Evolutionary conservation across 2,113 vertebrate genomes (phyloP).

Genomic region (Eleginops maclovinus): DNA sequence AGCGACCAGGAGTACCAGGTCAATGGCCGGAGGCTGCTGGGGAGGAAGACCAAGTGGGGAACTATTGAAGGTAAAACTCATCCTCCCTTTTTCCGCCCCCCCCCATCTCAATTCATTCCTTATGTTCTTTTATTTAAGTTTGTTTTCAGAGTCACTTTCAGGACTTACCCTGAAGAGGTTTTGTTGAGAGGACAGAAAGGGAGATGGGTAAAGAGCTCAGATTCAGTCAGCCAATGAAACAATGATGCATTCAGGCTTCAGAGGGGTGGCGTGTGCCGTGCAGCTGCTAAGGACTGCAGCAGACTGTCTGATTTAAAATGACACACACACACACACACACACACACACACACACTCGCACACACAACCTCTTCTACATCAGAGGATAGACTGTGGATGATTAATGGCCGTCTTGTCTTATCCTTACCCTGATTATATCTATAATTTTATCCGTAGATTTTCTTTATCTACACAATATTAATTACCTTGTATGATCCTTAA

Average conservation of each 20-base stretch:
- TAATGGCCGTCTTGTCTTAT: no score
- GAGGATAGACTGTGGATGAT: not conserved
- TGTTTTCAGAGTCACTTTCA: not conserved
- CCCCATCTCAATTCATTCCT: not conserved
- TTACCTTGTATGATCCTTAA: no score
- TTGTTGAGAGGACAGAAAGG: not conserved
- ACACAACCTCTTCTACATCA: no score
- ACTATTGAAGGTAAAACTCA: constrained; percentile 93
- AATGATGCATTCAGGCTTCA: constrained; percentile 43
- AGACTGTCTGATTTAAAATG: constrained; percentile 22
- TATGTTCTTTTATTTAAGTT: not conserved
- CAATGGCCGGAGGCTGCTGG: constrained; percentile 95
- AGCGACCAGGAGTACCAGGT: constrained; percentile 99
- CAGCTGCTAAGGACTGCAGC: constrained; percentile 35
- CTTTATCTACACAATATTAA: no score
- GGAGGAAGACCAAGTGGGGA: constrained; percentile 98
- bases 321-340: no score
- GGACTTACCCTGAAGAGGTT: not conserved
- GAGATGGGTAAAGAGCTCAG: not conserved
- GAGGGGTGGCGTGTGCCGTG: constrained; percentile 27
- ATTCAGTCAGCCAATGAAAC: constrained; percentile 22
- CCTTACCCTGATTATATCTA: no score
- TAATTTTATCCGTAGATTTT: no score
- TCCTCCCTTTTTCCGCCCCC: not conserved
- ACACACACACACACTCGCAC: not conserved